Percentiles rank a stretch among this genome's conserved stretches.
Evolutionary conservation across 2,797 vertebrate genomes (phyloP).

Genomic region (Todus mexicanus): DNA sequence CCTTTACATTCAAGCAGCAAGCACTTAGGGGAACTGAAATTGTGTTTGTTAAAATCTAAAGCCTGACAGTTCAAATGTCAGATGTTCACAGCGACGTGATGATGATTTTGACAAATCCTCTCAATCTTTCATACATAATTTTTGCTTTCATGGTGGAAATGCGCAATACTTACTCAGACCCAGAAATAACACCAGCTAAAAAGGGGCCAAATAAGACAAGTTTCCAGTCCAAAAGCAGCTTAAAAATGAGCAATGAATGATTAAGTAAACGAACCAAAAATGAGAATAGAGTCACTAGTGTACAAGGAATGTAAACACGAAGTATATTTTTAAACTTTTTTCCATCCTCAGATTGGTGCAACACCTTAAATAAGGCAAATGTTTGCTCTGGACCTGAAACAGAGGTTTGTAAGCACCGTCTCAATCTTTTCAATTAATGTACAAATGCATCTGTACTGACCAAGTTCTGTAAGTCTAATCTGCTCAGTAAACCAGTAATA

Average conservation of each 20-base stretch:
- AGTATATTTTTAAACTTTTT: conserved; percentile 76
- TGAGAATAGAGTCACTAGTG: conserved; percentile 22
- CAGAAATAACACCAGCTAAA: conserved; percentile 30
- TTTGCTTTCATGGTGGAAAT: not conserved
- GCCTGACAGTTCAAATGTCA: conserved; percentile 24
- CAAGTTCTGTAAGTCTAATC: not conserved
- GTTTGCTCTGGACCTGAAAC: conserved; percentile 1
- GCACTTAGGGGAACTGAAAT: not conserved
- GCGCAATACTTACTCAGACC: not conserved
- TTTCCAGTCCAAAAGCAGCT: conserved; percentile 42
- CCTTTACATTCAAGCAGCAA: not conserved
- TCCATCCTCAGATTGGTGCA: conserved; percentile 62
- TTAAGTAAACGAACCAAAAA: conserved; percentile 49
- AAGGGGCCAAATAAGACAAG: conserved; percentile 3
- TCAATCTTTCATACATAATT: not conserved
- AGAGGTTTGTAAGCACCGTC: not conserved
- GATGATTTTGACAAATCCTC: conserved; percentile 9
- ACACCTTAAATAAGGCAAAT: conserved; percentile 63
- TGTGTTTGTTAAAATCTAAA: not conserved
- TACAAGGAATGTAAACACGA: conserved; percentile 71
- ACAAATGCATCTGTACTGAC: not conserved
- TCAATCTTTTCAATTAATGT: not conserved
- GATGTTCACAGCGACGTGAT: not conserved
- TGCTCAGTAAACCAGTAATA: not conserved
- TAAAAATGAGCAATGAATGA: conserved; percentile 31